Evolutionary conservation across 2,797 vertebrate genomes (phyloP), one percentile per base, ranked within the genome.

Genomic region (Microctenopoma lineatum): DNA sequence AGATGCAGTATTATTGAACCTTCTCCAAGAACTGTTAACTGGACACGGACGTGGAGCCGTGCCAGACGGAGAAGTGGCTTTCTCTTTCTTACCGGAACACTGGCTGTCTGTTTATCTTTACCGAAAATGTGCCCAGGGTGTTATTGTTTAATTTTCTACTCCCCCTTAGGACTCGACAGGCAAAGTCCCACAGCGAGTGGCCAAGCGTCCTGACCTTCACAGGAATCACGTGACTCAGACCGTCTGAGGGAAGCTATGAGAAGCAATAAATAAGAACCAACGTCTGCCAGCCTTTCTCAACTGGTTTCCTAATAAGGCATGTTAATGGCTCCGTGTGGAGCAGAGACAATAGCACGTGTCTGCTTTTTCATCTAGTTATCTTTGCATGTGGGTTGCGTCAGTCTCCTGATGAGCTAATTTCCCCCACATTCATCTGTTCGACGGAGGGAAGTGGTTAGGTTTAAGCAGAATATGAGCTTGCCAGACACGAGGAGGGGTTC

Each of bases 261-360:
- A 50, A 18, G 59, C 34, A 18, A 41, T 75, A 61, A 71, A 66
- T 46, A 70, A 65, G 66, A 73, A 77, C 55, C 32, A 81, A 54
- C 85, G 80, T 82, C 79, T 83, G 81, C 60, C 73, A 8, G 57
- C 54, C 65, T 61, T 26, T 48, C 51, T 16, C 47, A 79, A 72
- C 73, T 62, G 55, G 91, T 89, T 80, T 62, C 93, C 92, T 88
- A 87, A 93, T 92, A 93, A 87, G 93, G 93, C 21, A 52, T 64
- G 51, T 75, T 66, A 71, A 76, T 56, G 72, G 57, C 39, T 14
- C 48, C 0, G 0, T 7, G 75, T 13, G 59, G 47, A 67, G 66
- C 59, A 63, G 48, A 50, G 53, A 21, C 72, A 81, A 80, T 88
- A 85, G 85, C 85, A 85, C 25, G 27, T 11, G 79, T 84, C 67